These are phyloP conservation scores for Nasonia giraulti DNA, from an alignment of 1,140 invertebrate species.

Conservation along the genomic window DNA sequence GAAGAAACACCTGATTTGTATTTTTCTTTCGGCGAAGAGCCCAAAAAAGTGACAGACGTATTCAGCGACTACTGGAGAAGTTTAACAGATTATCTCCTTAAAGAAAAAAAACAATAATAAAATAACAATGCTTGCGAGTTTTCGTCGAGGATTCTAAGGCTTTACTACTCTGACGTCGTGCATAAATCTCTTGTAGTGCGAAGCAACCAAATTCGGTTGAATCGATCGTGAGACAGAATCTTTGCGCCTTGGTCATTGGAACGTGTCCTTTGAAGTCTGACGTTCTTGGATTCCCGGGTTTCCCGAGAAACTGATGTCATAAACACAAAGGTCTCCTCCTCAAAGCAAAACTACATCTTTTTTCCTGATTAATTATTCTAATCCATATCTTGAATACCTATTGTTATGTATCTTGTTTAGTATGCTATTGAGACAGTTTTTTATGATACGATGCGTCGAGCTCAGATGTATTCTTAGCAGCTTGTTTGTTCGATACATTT, in stretches of 20 bases:
- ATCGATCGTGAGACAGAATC: too few species aligned
- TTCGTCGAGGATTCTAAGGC: neutral
- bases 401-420: neutral
- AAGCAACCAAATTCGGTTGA: slow-evolving; percentile 16
- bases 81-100: neutral
- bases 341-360: neutral
- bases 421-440: neutral
- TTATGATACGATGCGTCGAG: neutral
- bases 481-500: neutral
- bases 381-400: neutral
- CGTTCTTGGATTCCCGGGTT: slow-evolving; percentile 18
- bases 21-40: neutral
- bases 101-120: neutral
- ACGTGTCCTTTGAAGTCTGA: neutral
- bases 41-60: neutral
- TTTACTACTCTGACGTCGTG: neutral
- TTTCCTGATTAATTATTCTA: slow-evolving; percentile 4
- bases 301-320: slow-evolving; percentile 32
- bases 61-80: neutral
- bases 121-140: neutral
- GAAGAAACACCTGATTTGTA: neutral
- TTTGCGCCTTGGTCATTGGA: too few species aligned
- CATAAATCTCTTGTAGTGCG: neutral
- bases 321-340: neutral
- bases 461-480: neutral